Evolutionary conservation across 92 coral and sea anemone species (phyloP), one percentile per base, ranked within the genome.

Genomic region (Palythoa heliodiscus): DNA sequence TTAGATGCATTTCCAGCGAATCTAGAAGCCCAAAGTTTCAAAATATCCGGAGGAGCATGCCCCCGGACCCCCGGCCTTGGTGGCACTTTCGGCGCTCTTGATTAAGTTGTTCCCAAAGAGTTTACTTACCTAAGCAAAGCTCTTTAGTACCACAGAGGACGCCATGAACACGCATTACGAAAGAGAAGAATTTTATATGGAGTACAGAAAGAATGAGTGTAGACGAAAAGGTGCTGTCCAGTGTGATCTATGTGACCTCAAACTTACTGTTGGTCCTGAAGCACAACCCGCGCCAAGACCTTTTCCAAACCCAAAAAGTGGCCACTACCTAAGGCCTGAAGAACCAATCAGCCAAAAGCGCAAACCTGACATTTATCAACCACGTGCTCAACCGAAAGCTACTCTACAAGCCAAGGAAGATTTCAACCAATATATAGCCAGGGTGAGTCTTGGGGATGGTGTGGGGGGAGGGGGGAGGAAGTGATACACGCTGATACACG

Each of bases 301-400:
- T 0, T 67, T 17, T 67, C 7, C 71, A 67, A 67, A 67, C 71
- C 13, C 29, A 67, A 43, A 69, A 69, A 69, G 11, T 69, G 76
- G 76, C 14, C 76, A 39, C 55, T 39, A 72, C 77, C 77, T 39
- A 5, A 72, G 15, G 54, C 76, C 19, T 6, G 76, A 72, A 37
- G 54, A 39, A 72, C 38, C 75, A 71, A 71, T 71, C 52, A 1
- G 52, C 52, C 76, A 71, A 39, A 71, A 71, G 52, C 76, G 76
- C 77, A 19, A 25, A 47, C 77, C 77, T n/a, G 55, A 72, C 8
- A 55, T 39, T 47, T 72, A 72, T 47, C 77, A 72, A 72, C 77
- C 55, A 50, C 77, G 77, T 72, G 77, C 77, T 72, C 77, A 72
- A 39, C 50, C 40, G n/a, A 15, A 72, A 72, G 77, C 77, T 72